Base-by-base conservation (phyloP, 2,797 vertebrate species). In the Choloepus didactylus region DNA sequence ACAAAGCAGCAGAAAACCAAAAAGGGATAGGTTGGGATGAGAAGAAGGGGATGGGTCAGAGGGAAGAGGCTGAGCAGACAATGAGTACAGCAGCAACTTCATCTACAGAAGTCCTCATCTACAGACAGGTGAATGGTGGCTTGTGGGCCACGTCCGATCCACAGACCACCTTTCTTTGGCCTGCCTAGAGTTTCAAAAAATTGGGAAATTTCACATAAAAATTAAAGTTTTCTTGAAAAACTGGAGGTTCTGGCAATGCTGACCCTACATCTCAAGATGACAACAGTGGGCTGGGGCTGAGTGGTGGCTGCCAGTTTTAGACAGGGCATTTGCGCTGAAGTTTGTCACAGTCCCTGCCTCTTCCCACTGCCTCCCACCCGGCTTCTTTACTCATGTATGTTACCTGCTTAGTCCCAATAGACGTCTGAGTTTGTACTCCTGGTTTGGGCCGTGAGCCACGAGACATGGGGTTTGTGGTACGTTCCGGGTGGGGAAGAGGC, bases 151-250 rank as follows among this genome's bases (percentile, higher is more conserved):
- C 0, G 0, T 25, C 31, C n/a, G 38, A n/a, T 54, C 67, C 23
- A 29, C 19, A 59, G 46, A 80, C 56, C 19, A 77, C 76, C 76
- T 95, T 51, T 77, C n/a, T 56, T 66, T 35, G n/a, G 25, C 11
- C 10, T 72, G 18, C n/a, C 69, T 4, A 5, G 19, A 92, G 49
- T 62, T 86, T 88, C 76, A 54, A 25, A 77, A 80, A 75, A 31
- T 83, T 38, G 87, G 44, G 76, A 51, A 51, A 11, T 31, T 67
- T 89, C 62, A 93, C 44, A 54, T 59, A 70, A 66, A 41, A 89
- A 60, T 44, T 14, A 87, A 90, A 60, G 3, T 51, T 94, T 89
- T 94, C 59, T 93, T 41, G 44, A 49, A 38, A 86, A 80, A 7
- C 18, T 59, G 62, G 86, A 82, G 49, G 59, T 23, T 90, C 82